A percentile compares a stretch with the other conserved stretches of the same genome.
Conservation (phyloP, 2,797 vertebrate genomes). For the Sebastes elongatus region DNA sequence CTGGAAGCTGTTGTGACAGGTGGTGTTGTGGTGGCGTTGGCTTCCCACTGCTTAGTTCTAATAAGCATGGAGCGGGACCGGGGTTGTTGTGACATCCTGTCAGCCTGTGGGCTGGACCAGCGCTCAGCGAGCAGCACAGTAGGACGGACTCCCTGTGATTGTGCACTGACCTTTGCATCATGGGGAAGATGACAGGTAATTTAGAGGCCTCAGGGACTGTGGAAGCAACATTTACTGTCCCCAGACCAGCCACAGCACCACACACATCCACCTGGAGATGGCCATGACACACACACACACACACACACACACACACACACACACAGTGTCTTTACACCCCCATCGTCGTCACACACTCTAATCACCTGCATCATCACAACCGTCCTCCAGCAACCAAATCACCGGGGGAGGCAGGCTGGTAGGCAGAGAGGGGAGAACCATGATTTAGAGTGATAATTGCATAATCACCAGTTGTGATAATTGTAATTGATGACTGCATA, state of each 20-base stretch:
- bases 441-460: conserved; percentile 86
- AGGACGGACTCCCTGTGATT: conserved; percentile 77
- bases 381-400: conserved; percentile 69
- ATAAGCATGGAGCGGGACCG: conserved; percentile 66
- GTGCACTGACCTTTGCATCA: conserved; percentile 87
- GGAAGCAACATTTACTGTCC: conserved; percentile 70
- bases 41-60: conserved; percentile 73
- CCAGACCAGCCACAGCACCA: conserved; percentile 53
- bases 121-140: conserved; percentile 69
- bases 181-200: conserved; percentile 89
- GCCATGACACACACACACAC: conserved; percentile 33
- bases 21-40: conserved; percentile 41
- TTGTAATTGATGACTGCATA: conserved; percentile 85
- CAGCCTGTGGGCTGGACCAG: conserved; percentile 77
- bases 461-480: conserved; percentile 85
- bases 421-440: conserved; percentile 68
- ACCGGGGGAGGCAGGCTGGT: conserved; percentile 73
- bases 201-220: conserved; percentile 81
- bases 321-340: conserved; percentile 22
- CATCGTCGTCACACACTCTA: conserved; percentile 57
- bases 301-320: conserved; percentile 44
- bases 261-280: conserved; percentile 32
- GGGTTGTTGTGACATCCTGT: conserved; percentile 79
- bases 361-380: conserved; percentile 75
- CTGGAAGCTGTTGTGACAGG: conserved; percentile 65